phyloP scores from a whole-genome alignment of 2,888 invertebrate species.

The Eurytoma californica region DNA sequence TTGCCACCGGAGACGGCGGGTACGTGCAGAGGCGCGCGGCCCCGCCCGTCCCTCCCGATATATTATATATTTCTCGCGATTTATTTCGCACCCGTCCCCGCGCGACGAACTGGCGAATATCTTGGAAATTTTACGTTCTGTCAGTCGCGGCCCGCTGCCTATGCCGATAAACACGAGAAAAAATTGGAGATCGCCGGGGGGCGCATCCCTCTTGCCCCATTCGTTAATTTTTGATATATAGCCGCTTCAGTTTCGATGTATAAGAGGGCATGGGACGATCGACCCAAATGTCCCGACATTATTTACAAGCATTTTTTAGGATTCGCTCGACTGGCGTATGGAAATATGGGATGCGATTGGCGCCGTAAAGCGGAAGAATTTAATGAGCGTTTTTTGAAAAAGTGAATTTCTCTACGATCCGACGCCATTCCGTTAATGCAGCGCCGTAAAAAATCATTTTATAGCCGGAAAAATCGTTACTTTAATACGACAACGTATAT shows the following conservation, averaged over 20 bases:
- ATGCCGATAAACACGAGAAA: slow-evolving; percentile 22
- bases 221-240: background rate
- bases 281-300: no score
- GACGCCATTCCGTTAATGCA: no score
- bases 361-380: no score
- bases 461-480: no score
- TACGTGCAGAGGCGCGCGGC: background rate
- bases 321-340: no score
- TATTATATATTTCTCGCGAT: slow-evolving; percentile 51
- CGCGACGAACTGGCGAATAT: slow-evolving; percentile 46
- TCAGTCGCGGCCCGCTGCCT: slow-evolving; percentile 1
- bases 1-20: slow-evolving; percentile 47
- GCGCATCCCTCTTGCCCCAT: background rate
- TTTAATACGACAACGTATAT: no score
- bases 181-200: background rate
- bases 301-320: no score
- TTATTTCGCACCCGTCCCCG: slow-evolving; percentile 40
- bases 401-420: no score
- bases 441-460: no score
- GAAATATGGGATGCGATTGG: no score
- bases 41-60: background rate
- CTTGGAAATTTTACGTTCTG: slow-evolving; percentile 52
- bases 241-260: background rate
- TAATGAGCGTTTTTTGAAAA: no score
- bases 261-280: no score